A percentile compares a stretch with the other conserved stretches of the same genome.
phyloP scores from a whole-genome alignment of 2,797 vertebrate species.

The Monodelphis domestica region DNA sequence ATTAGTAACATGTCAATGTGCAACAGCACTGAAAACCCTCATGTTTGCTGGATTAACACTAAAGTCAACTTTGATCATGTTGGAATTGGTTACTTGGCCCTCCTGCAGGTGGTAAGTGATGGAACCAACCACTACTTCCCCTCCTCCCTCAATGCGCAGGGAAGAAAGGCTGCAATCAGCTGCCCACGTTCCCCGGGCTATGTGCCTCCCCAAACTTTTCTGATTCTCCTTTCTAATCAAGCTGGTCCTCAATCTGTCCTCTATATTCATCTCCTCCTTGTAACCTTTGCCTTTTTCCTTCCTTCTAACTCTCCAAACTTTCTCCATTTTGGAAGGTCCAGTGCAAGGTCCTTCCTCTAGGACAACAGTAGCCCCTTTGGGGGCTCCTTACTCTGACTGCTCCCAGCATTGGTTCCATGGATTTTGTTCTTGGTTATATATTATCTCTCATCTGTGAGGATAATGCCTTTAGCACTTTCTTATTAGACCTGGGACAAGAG shows the following conservation, averaged over 20 bases:
- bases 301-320: neutral
- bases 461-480: neutral
- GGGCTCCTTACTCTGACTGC: neutral
- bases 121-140: neutral
- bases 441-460: neutral
- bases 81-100: slow-evolving; percentile 84
- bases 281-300: neutral
- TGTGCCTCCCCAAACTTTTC: neutral
- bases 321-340: neutral
- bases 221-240: neutral
- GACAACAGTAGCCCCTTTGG: neutral
- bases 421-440: neutral
- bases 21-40: accelerated
- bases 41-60: slow-evolving; percentile 59
- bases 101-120: slow-evolving; percentile 86
- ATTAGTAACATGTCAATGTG: slow-evolving; percentile 16
- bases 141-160: neutral
- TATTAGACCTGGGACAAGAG: neutral
- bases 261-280: neutral
- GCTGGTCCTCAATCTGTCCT: neutral
- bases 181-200: neutral
- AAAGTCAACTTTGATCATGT: slow-evolving; percentile 85
- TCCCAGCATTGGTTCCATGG: neutral
- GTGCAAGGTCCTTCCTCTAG: neutral
- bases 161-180: neutral